These are phyloP conservation scores for Catharus fuscescens DNA, from an alignment of 2,113 vertebrate species.

Conservation along the genomic window DNA sequence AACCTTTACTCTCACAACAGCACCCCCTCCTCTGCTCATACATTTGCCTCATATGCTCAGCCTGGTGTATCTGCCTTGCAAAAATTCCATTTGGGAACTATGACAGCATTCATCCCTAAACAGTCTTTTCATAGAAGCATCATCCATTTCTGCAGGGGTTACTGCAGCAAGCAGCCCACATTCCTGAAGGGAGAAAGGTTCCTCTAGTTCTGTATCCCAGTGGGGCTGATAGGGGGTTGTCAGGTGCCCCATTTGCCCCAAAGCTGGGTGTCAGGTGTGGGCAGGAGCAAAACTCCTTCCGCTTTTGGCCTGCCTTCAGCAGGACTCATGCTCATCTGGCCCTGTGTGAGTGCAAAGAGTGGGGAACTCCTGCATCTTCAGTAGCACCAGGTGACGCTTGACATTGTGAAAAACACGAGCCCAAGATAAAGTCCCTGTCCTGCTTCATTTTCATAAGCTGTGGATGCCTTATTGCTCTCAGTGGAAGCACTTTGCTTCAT, in stretches of 20 bases:
- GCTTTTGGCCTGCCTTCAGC: fast-evolving
- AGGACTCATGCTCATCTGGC: not conserved
- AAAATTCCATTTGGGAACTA: not conserved
- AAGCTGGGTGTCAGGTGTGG: not conserved
- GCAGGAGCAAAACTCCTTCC: not conserved
- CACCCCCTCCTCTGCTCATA: not conserved
- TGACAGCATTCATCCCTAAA: not conserved
- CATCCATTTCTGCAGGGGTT: not conserved
- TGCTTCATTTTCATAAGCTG: not conserved
- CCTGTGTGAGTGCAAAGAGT: fast-evolving
- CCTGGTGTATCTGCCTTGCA: not conserved
- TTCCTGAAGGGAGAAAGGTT: not conserved
- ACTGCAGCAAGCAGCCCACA: not conserved
- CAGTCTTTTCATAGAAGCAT: not conserved
- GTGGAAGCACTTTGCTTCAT: not conserved
- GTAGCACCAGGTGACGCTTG: not conserved
- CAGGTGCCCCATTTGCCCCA: not conserved
- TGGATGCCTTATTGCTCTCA: not conserved
- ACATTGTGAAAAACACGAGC: not conserved
- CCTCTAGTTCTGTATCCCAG: not conserved
- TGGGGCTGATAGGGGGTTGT: not conserved
- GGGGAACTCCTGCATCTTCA: not conserved
- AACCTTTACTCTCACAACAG: not conserved
- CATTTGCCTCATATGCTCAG: not conserved
- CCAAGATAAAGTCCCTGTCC: not conserved